Evolutionary conservation across 2,113 vertebrate genomes (phyloP).

Genomic region (Mastomys coucha): DNA sequence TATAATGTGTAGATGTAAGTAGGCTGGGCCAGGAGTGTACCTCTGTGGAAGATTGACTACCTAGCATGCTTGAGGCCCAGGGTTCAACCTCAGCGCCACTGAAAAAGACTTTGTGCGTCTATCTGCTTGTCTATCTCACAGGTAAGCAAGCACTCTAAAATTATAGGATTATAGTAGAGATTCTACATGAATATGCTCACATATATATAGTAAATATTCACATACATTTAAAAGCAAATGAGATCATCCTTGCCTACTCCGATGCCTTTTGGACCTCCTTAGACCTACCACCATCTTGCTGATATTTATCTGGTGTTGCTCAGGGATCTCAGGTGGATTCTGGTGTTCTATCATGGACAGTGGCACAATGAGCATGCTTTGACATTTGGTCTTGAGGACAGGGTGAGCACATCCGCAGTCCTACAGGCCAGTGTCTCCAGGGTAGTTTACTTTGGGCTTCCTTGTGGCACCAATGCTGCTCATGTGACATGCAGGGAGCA

Average conservation of each 20-base stretch:
- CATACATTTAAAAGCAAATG: neutral
- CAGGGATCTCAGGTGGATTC: neutral
- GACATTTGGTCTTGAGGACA: neutral
- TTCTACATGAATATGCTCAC: neutral
- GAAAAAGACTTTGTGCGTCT: neutral
- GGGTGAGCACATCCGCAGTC: neutral
- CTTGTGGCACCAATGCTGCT: neutral
- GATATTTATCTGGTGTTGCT: too few species aligned
- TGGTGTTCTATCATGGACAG: neutral
- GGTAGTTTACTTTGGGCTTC: neutral
- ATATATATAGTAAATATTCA: neutral
- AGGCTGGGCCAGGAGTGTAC: neutral
- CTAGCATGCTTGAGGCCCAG: neutral
- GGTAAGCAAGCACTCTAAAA: neutral
- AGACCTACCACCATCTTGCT: neutral
- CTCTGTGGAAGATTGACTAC: neutral
- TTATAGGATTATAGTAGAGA: neutral
- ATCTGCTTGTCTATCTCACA: neutral
- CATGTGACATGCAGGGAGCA: neutral
- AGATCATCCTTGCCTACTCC: neutral
- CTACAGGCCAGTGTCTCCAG: neutral
- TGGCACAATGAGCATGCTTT: neutral
- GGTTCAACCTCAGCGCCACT: neutral
- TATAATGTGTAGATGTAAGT: neutral
- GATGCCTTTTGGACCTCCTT: neutral